Evolutionary conservation across 2,888 invertebrate genomes (phyloP).

Genomic region (Chloroclysta siterata): DNA sequence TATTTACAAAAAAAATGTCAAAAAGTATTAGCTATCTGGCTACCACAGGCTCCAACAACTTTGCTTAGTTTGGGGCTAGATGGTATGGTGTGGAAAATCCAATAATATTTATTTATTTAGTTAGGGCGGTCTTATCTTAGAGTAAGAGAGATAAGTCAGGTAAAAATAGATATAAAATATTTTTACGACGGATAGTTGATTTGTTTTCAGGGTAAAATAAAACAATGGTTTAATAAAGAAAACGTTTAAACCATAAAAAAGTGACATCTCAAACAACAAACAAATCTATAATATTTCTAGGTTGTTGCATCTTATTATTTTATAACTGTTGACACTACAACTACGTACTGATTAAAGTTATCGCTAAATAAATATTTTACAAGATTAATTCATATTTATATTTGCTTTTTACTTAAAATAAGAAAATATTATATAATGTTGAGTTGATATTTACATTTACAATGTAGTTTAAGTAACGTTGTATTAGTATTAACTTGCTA

Average conservation of each 20-base stretch:
- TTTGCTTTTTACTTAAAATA: slow-evolving; percentile 13
- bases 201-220: not conserved
- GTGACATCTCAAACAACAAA: slow-evolving; percentile 1
- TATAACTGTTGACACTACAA: slow-evolving; percentile 10
- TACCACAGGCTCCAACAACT: too few species aligned
- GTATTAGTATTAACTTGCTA: too few species aligned
- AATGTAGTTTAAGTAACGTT: not conserved
- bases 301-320: not conserved
- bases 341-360: slow-evolving; percentile 16
- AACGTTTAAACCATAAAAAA: slow-evolving; percentile 3
- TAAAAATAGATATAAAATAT: too few species aligned
- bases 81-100: too few species aligned
- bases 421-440: not conserved
- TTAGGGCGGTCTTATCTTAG: too few species aligned
- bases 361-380: slow-evolving; percentile 15
- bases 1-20: too few species aligned
- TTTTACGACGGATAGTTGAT: too few species aligned
- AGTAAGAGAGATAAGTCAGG: too few species aligned
- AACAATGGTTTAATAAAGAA: slow-evolving; percentile 7
- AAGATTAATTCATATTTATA: slow-evolving; percentile 10
- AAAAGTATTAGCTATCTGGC: too few species aligned
- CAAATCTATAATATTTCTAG: slow-evolving; percentile 6
- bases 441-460: not conserved
- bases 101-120: too few species aligned
- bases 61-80: too few species aligned